Conservation (phyloP, 2,888 invertebrate genomes). For the Asteroscopus sphinx region DNA sequence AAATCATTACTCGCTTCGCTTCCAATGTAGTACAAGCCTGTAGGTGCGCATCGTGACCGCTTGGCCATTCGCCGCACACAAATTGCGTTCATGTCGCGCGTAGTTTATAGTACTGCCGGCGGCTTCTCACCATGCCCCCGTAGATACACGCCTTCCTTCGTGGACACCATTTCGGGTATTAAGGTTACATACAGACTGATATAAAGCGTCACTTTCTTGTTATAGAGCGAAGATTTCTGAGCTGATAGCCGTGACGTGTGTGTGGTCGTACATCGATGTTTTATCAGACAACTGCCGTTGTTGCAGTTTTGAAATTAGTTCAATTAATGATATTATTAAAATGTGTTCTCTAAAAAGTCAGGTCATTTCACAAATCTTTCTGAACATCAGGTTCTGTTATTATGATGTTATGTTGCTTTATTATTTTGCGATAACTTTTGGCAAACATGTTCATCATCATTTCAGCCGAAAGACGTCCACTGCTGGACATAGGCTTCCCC, state of each 20-base stretch:
- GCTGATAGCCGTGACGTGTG: slow-evolving; percentile 56
- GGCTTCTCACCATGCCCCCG: slow-evolving; percentile 70
- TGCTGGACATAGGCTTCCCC: too few relatives aligned
- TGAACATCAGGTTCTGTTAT: too few relatives aligned
- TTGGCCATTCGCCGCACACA: slow-evolving; percentile 63
- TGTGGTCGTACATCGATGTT: slow-evolving; percentile 44
- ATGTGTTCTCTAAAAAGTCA: too few relatives aligned
- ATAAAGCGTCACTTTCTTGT: slow-evolving; percentile 59
- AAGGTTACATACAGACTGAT: slow-evolving; percentile 65
- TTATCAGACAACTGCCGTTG: too few relatives aligned
- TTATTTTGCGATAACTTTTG: too few relatives aligned
- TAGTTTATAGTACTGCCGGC: slow-evolving; percentile 71
- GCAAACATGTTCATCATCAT: too few relatives aligned
- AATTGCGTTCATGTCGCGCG: slow-evolving; percentile 54
- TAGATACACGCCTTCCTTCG: slow-evolving; percentile 68
- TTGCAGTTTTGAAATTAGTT: too few relatives aligned
- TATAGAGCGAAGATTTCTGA: slow-evolving; percentile 54
- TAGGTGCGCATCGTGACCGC: slow-evolving; percentile 59
- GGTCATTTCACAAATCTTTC: too few relatives aligned
- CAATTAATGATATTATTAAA: too few relatives aligned
- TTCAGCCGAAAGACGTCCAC: too few relatives aligned
- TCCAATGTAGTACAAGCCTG: slow-evolving; percentile 28
- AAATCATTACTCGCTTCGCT: slow-evolving; percentile 31
- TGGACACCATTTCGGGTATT: slow-evolving; percentile 74
- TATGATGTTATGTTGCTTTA: too few relatives aligned